Evolutionary conservation across 2,888 invertebrate species (phyloP).

Genomic region (Hylaea fasciaria): DNA sequence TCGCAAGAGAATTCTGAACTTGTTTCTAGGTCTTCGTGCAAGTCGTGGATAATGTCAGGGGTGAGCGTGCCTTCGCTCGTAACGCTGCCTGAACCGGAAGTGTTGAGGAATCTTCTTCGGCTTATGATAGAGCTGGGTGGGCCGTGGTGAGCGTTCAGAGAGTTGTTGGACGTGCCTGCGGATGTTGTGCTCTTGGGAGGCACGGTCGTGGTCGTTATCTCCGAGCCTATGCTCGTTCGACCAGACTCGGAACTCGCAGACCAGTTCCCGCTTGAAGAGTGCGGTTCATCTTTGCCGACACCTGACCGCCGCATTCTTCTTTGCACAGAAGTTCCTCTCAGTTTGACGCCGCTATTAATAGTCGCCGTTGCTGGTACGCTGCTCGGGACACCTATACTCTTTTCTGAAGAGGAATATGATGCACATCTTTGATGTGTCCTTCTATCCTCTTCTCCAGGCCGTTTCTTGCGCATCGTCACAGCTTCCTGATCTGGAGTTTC

Average conservation of each 20-base stretch:
- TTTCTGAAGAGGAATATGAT: conserved; percentile 91
- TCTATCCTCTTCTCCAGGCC: conserved; percentile 86
- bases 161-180: conserved; percentile 88
- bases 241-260: conserved; percentile 96
- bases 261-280: conserved; percentile 97
- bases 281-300: conserved; percentile 90
- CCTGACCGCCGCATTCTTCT: conserved; percentile 88
- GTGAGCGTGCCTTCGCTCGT: conserved; percentile 94
- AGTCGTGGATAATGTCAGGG: conserved; percentile 92
- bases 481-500: conserved; percentile 88
- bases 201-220: conserved; percentile 89
- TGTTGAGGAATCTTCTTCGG: conserved; percentile 87
- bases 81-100: conserved; percentile 92
- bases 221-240: conserved; percentile 93
- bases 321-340: conserved; percentile 90
- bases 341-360: conserved; percentile 87
- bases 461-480: conserved; percentile 86
- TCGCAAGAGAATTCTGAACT: conserved; percentile 97
- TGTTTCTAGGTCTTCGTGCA: conserved; percentile 93
- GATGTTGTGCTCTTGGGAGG: conserved; percentile 89
- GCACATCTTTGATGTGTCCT: conserved; percentile 91
- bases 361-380: conserved; percentile 83
- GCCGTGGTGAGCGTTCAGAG: conserved; percentile 86
- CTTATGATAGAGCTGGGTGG: conserved; percentile 89
- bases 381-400: conserved; percentile 86